Evolutionary conservation across 2,888 invertebrate species (phyloP).

Genomic region (Mesorhabditis belari): DNA sequence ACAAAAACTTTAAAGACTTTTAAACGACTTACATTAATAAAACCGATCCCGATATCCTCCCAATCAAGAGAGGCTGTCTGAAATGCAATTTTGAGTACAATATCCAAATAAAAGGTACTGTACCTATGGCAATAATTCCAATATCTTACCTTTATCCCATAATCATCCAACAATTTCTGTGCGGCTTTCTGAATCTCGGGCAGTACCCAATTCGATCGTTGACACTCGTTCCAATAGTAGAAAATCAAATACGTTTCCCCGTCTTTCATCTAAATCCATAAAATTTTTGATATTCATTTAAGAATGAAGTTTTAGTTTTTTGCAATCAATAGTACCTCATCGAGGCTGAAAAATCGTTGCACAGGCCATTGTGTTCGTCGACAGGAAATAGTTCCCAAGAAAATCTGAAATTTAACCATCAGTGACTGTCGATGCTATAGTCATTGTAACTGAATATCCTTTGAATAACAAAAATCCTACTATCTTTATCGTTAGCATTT

Average conservation of each 20-base stretch:
- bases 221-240: background rate
- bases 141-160: background rate
- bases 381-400: background rate
- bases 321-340: background rate
- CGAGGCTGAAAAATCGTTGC: background rate
- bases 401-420: too few species aligned
- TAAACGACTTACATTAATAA: background rate
- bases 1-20: background rate
- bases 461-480: too few species aligned
- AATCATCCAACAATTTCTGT: background rate
- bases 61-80: background rate
- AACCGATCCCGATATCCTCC: background rate
- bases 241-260: background rate
- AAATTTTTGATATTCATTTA: background rate
- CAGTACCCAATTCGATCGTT: background rate
- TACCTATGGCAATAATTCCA: too few species aligned
- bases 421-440: too few species aligned
- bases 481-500: too few species aligned
- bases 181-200: background rate
- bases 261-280: background rate
- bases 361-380: background rate
- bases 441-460: too few species aligned
- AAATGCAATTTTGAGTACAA: too few species aligned
- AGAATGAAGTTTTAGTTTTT: too few species aligned
- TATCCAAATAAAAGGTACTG: too few species aligned